Evolutionary conservation across 2,113 vertebrate species (phyloP).

Genomic region (Cyprinodon brontotheroides): DNA sequence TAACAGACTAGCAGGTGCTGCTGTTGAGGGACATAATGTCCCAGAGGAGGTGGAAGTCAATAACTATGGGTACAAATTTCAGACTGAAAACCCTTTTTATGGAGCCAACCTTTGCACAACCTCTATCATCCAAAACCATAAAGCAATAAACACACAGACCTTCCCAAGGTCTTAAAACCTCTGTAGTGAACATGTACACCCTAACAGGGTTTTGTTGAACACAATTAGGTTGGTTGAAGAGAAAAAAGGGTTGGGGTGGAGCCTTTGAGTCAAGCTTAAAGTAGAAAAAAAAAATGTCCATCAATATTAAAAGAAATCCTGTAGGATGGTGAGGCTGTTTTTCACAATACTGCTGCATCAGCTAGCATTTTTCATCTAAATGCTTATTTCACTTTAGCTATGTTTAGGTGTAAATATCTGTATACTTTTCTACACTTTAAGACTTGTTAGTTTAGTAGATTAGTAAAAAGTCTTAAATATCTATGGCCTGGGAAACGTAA

Average conservation of each 20-base stretch:
- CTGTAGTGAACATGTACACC: not conserved
- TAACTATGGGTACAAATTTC: slow-evolving; percentile 53
- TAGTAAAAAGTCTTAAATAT: too few relatives aligned
- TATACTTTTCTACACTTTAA: too few relatives aligned
- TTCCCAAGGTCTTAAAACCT: not conserved
- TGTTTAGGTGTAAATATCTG: too few relatives aligned
- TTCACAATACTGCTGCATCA: too few relatives aligned
- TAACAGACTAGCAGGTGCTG: not conserved
- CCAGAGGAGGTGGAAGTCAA: slow-evolving; percentile 1
- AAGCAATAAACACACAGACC: slow-evolving; percentile 38
- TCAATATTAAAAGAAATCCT: not conserved
- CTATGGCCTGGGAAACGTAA: too few relatives aligned
- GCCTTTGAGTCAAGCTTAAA: not conserved
- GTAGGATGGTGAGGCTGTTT: too few relatives aligned
- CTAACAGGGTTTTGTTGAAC: not conserved
- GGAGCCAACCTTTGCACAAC: slow-evolving; percentile 51
- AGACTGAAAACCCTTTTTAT: slow-evolving; percentile 61
- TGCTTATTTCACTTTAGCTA: too few relatives aligned
- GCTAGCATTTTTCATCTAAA: too few relatives aligned
- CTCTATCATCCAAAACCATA: slow-evolving; percentile 47
- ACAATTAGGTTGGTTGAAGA: not conserved
- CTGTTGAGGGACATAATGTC: not conserved
- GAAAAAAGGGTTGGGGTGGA: not conserved
- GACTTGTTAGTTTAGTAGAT: too few relatives aligned
- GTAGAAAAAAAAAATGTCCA: not conserved